phyloP scores from a whole-genome alignment of 1,140 invertebrate species.

The Diploscapter pachys region DNA sequence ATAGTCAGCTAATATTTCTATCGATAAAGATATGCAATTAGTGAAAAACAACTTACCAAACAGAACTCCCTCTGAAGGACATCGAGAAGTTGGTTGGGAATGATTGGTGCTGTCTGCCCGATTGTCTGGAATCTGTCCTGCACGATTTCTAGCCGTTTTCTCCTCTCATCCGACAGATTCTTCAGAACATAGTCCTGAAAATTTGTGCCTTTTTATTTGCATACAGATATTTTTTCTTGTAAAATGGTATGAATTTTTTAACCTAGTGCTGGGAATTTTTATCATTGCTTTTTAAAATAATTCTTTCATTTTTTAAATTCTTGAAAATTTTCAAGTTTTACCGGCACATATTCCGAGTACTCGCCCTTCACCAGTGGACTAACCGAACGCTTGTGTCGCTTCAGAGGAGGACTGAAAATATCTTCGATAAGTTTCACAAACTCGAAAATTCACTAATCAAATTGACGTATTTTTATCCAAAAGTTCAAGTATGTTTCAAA shows the following conservation, averaged over 20 bases:
- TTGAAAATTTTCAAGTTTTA: slow-evolving; percentile 1
- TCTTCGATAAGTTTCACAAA: neutral
- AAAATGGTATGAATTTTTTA: no score
- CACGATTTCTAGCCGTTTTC: slow-evolving; percentile 14
- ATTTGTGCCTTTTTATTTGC: neutral
- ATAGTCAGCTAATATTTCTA: no score
- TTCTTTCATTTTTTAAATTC: neutral
- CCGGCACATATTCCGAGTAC: slow-evolving; percentile 12
- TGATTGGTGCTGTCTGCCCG: slow-evolving; percentile 6
- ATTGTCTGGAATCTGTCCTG: neutral
- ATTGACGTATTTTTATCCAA: no score
- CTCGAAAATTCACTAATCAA: neutral
- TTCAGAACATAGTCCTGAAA: slow-evolving; percentile 3
- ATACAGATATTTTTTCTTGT: no score
- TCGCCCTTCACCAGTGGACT: neutral
- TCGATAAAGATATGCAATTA: no score
- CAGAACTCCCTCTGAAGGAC: slow-evolving; percentile 9
- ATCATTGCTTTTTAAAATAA: neutral
- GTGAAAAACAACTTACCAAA: slow-evolving; percentile 8
- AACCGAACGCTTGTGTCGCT: slow-evolving; percentile 11
- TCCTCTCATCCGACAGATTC: slow-evolving; percentile 13
- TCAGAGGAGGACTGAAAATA: slow-evolving; percentile 24
- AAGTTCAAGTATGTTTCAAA: no score
- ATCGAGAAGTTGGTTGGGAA: neutral
- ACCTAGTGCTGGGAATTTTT: no score